Evolutionary conservation across 2,888 invertebrate genomes (phyloP), one percentile per base, ranked within the genome.

Genomic region (Lasiommata megera): DNA sequence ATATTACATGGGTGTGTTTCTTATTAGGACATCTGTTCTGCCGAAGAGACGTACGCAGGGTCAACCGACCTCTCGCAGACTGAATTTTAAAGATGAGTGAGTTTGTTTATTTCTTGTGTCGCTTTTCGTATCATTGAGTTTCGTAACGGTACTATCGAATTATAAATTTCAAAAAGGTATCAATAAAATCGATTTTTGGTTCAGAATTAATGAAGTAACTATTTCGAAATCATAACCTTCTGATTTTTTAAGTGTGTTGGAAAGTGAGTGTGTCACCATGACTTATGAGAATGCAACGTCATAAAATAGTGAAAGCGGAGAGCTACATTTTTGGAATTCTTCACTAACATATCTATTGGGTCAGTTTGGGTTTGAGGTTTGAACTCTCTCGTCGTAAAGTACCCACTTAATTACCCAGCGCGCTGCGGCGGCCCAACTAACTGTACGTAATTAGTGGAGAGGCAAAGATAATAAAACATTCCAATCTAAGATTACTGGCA

Each of bases 401-500:
- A 43, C 47, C 51, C 52, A 52, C 57, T 62, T 60, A 54, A 57
- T 60, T 60, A 60, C 59, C 40, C 46, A 53, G 41, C 37, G 54
- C 31, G 54, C 61, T 58, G 34, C 48, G 54, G 23, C 43, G 29
- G 31, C 43, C 31, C 17, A 29, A 16, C 38, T 62, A 57, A 60
- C 62, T 60, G 62, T 62, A 54, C 46, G 55, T 64, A 62, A 63
- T 63, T 63, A 63, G 61, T 55, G 56, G 43, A 36, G 36, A 46
- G 47, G 16, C 56, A 40, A 56, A 63, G 67, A 68, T 66, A 66
- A 64, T 65, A 63, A 67, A 63, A 66, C 64, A 69, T 67, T 68
- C 68, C 65, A 62, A 44, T 44, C 44, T 28, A 7, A 44, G 44
- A 44, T 44, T 29, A 44, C 28, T 44, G 9, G 28, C 8, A 44